Evolutionary conservation across 2,113 vertebrate species (phyloP).

Genomic region (Athene cunicularia): DNA sequence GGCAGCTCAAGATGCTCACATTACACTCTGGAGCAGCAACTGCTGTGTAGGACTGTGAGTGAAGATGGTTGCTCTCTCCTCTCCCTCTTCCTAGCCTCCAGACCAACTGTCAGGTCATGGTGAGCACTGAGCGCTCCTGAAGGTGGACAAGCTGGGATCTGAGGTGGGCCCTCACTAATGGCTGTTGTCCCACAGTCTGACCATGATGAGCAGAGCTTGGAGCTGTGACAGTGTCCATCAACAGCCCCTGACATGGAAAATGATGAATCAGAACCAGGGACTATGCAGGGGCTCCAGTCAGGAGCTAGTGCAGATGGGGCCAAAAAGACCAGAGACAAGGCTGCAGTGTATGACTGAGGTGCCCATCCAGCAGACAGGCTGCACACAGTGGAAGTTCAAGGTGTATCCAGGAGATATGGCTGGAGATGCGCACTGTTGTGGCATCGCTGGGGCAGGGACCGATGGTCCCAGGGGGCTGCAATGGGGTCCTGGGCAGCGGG

Average conservation of each 20-base stretch:
- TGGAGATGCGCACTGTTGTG: not conserved
- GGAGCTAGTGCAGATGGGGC: not conserved
- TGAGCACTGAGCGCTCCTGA: not conserved
- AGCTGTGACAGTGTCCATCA: not conserved
- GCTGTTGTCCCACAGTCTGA: not conserved
- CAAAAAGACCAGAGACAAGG: not conserved
- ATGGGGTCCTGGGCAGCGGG: not conserved
- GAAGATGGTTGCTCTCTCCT: not conserved
- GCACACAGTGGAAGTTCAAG: not conserved
- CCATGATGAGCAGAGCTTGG: not conserved
- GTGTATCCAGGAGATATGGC: not conserved
- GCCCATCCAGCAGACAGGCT: not conserved
- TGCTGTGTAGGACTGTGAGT: not conserved
- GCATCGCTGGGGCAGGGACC: not conserved
- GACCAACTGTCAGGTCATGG: too few relatives aligned
- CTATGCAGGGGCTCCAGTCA: not conserved
- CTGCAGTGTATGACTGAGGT: not conserved
- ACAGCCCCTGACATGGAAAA: not conserved
- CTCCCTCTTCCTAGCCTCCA: not conserved
- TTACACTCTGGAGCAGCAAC: not conserved
- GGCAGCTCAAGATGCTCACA: not conserved
- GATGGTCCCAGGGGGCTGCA: fast-evolving
- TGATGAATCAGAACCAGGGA: too few relatives aligned
- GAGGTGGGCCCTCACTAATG: not conserved
- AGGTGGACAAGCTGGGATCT: too few relatives aligned